These are phyloP conservation scores for Gambelia wislizenii DNA, from an alignment of 2,797 vertebrate genomes.

Conservation along the genomic window DNA sequence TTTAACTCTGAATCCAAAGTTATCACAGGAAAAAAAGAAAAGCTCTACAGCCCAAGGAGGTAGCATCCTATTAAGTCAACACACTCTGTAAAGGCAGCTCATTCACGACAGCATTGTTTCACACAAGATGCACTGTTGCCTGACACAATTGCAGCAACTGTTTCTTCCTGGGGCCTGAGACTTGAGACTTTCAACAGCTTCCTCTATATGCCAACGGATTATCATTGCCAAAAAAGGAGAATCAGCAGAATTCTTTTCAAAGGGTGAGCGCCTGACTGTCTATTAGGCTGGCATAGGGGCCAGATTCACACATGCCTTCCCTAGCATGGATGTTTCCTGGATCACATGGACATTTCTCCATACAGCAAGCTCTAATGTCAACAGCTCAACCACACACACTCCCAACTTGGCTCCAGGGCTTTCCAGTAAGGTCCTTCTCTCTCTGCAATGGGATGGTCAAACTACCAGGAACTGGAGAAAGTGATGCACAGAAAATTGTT, in stretches of 20 bases:
- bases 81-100: fast-evolving
- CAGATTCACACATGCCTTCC: neutral
- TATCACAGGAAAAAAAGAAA: neutral
- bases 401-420: neutral
- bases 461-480: neutral
- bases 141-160: neutral
- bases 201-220: neutral
- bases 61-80: fast-evolving
- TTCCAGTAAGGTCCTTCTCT: neutral
- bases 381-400: neutral
- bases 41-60: fast-evolving
- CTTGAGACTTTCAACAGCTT: neutral
- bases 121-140: neutral
- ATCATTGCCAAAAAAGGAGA: neutral
- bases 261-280: neutral
- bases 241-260: neutral
- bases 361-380: neutral
- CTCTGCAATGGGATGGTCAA: neutral
- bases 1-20: fast-evolving
- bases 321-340: neutral
- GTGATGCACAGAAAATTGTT: neutral
- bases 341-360: neutral
- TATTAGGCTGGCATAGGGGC: neutral
- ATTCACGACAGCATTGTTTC: neutral
- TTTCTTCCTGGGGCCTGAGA: neutral